Conservation (phyloP, 2,113 vertebrate species). For the Mesembrinibis cayennensis region DNA sequence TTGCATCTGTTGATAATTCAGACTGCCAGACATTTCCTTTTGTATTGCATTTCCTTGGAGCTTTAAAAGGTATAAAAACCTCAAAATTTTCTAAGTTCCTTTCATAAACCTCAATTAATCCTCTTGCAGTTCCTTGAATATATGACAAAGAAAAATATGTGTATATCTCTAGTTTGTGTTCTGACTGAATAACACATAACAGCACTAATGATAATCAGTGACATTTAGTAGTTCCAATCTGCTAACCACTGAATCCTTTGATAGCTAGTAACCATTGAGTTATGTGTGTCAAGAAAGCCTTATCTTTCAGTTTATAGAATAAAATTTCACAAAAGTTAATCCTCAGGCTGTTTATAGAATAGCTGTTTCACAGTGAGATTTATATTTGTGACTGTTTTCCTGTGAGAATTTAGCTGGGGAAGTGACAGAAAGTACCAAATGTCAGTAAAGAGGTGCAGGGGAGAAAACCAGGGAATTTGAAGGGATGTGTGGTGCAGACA, state of each 20-base stretch:
- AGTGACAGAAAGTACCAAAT: background rate
- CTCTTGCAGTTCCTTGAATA: background rate
- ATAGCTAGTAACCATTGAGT: background rate
- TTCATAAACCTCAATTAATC: background rate
- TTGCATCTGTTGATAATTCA: background rate
- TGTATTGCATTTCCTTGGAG: background rate
- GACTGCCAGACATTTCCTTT: background rate
- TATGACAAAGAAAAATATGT: background rate
- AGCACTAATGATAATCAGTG: background rate
- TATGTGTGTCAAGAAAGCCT: background rate
- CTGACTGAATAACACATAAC: background rate
- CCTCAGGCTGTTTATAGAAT: background rate
- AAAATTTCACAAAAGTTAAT: background rate
- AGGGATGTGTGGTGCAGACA: fast-evolving
- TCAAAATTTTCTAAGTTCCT: background rate
- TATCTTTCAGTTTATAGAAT: background rate
- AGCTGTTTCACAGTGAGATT: background rate
- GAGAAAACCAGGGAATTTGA: background rate
- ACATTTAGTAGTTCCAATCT: background rate
- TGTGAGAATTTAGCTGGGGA: background rate
- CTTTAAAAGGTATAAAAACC: background rate
- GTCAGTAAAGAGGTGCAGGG: background rate
- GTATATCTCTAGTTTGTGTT: background rate
- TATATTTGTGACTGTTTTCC: background rate
- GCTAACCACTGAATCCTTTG: background rate